Conservation (phyloP, 1,140 invertebrate genomes). For the Trachymyrmex cornetzi region DNA sequence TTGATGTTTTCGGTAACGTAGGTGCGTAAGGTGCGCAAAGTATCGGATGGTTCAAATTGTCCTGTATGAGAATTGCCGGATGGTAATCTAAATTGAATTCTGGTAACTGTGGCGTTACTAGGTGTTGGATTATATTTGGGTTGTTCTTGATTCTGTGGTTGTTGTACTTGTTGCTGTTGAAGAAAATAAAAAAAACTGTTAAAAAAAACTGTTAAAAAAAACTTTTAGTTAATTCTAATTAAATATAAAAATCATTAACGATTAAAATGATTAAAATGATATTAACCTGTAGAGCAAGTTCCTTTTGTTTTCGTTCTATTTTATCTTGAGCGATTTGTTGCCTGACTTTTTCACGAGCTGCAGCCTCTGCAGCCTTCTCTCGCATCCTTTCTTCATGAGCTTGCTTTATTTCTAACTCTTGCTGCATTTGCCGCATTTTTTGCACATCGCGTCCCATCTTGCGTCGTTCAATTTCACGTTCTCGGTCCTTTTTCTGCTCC, state of each 20-base stretch:
- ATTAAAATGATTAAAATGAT: not conserved
- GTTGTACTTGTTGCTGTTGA: conserved; percentile 68
- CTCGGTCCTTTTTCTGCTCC: conserved; percentile 88
- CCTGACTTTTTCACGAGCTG: conserved; percentile 90
- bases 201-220: too few species aligned
- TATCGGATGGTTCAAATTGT: conserved; percentile 88
- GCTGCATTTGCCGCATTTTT: conserved; percentile 90
- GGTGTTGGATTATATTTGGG: conserved; percentile 57
- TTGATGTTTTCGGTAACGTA: conserved; percentile 88
- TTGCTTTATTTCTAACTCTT: conserved; percentile 92
- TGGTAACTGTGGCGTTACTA: conserved; percentile 84
- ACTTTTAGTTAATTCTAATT: conserved; percentile 19
- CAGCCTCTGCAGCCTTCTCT: conserved; percentile 90
- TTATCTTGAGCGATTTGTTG: conserved; percentile 93
- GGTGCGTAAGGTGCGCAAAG: conserved; percentile 87
- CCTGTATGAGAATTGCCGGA: conserved; percentile 91
- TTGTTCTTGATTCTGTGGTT: conserved; percentile 67
- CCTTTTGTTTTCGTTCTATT: conserved; percentile 87
- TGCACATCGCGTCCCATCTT: conserved; percentile 90
- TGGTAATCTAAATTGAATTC: conserved; percentile 94
- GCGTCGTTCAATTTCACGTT: conserved; percentile 91
- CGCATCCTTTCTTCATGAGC: conserved; percentile 90
- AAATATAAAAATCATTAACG: not conserved
- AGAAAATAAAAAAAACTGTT: conserved; percentile 31
- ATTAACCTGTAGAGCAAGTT: conserved; percentile 75